Evolutionary conservation across 2,888 invertebrate species (phyloP).

Genomic region (Hylaea fasciaria): DNA sequence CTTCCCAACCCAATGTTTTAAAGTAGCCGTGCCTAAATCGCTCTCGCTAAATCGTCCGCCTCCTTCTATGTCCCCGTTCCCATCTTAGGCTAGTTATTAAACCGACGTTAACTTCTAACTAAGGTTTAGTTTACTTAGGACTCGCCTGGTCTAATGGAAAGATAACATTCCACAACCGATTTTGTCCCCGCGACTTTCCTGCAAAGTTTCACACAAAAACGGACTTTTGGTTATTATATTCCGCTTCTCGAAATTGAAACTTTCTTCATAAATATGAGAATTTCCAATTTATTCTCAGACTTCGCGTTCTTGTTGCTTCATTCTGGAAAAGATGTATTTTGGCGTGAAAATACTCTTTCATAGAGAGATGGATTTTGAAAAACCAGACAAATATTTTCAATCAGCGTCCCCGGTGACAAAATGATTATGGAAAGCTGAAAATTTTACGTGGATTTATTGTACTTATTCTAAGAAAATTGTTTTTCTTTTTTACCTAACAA

Average conservation of each 20-base stretch:
- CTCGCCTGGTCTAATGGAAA: slow-evolving; percentile 62
- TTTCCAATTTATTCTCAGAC: slow-evolving; percentile 26
- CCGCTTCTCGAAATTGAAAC: slow-evolving; percentile 26
- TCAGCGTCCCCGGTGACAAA: slow-evolving; percentile 16
- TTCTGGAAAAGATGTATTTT: slow-evolving; percentile 16
- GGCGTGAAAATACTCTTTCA: slow-evolving; percentile 16
- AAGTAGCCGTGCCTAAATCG: too few relatives aligned
- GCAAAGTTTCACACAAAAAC: slow-evolving; percentile 32
- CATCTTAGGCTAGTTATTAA: slow-evolving; percentile 47
- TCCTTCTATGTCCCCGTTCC: slow-evolving; percentile 5
- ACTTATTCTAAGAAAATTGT: neutral
- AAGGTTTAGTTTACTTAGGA: slow-evolving; percentile 64
- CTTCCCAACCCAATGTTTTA: too few relatives aligned
- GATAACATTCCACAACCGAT: slow-evolving; percentile 57
- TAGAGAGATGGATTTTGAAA: slow-evolving; percentile 5
- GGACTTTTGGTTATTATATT: slow-evolving; percentile 30
- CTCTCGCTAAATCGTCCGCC: slow-evolving; percentile 11
- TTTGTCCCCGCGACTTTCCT: slow-evolving; percentile 46
- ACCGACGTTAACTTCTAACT: slow-evolving; percentile 44
- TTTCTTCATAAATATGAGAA: slow-evolving; percentile 35
- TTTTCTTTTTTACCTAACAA: too few relatives aligned
- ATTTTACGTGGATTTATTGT: slow-evolving; percentile 8
- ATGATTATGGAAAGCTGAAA: slow-evolving; percentile 16
- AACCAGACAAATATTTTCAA: slow-evolving; percentile 20
- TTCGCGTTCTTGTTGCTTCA: slow-evolving; percentile 29